Conservation (phyloP, 2,113 vertebrate genomes). For the Camelus dromedarius region DNA sequence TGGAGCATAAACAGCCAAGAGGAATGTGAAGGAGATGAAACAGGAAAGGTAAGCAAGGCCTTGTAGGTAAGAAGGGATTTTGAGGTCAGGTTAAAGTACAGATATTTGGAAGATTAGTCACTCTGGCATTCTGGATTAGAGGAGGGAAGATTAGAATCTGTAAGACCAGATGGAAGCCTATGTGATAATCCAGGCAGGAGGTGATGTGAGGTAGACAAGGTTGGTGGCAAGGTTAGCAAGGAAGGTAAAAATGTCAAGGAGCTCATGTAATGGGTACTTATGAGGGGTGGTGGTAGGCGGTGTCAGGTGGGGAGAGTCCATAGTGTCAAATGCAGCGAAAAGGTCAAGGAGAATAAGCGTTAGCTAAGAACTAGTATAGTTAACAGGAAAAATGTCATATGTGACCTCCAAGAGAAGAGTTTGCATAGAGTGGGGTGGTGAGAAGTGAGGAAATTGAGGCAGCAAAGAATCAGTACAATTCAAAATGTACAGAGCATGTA, state of each 20-base stretch:
- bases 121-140: constrained; percentile 49
- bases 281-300: not conserved
- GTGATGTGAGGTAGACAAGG: not conserved
- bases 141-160: not conserved
- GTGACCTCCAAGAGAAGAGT: not conserved
- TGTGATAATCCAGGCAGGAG: constrained; percentile 8
- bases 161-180: constrained; percentile 31
- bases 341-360: constrained; percentile 34
- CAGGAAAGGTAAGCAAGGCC: constrained; percentile 9
- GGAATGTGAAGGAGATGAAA: not conserved
- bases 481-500: not conserved
- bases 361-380: not conserved
- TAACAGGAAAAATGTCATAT: constrained; percentile 29
- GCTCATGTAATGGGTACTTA: constrained; percentile 15
- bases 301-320: not conserved
- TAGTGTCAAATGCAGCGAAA: not conserved
- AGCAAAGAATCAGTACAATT: constrained; percentile 1
- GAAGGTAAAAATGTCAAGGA: constrained; percentile 59
- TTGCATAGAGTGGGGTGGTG: not conserved
- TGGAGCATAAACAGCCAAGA: not conserved
- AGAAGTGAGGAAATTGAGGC: not conserved
- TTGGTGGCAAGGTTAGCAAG: constrained; percentile 30
- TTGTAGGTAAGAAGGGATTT: not conserved
- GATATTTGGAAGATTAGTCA: constrained; percentile 52
- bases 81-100: constrained; percentile 32